These are phyloP conservation scores for Orientallactaga bullata DNA, from an alignment of 2,113 vertebrate species.

Conservation along the genomic window DNA sequence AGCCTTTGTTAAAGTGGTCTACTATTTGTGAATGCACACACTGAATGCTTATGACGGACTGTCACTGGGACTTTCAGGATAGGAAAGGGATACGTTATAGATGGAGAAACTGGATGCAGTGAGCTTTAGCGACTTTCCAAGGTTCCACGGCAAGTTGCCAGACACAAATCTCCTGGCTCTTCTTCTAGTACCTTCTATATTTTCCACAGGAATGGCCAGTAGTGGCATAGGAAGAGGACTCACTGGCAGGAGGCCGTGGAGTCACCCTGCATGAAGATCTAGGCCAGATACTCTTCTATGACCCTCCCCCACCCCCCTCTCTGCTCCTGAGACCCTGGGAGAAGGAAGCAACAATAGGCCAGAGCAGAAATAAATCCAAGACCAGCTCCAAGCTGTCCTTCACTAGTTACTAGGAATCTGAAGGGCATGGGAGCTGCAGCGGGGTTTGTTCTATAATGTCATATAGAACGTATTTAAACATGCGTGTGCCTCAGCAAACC, in stretches of 20 bases:
- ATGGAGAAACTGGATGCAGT: background rate
- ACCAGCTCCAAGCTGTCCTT: background rate
- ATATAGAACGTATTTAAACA: background rate
- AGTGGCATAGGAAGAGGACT: background rate
- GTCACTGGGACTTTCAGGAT: too few species aligned
- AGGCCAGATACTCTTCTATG: too few species aligned
- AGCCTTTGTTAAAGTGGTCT: background rate
- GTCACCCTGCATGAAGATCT: background rate
- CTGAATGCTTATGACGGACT: background rate
- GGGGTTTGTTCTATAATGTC: background rate
- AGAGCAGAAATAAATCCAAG: background rate
- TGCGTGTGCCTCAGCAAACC: background rate
- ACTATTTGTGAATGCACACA: background rate
- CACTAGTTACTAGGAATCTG: background rate
- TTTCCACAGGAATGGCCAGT: too few species aligned
- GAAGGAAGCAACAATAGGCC: background rate
- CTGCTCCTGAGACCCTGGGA: background rate
- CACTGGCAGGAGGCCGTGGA: background rate
- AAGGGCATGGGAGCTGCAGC: background rate
- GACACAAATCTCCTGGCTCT: background rate
- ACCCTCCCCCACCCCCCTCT: background rate
- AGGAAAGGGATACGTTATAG: too few species aligned
- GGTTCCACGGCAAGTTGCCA: background rate
- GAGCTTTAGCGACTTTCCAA: background rate
- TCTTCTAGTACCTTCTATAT: conserved; percentile 37